Evolutionary conservation across 2,113 vertebrate genomes (phyloP), one percentile per base, ranked within the genome.

Genomic region (Sorex fumeus): DNA sequence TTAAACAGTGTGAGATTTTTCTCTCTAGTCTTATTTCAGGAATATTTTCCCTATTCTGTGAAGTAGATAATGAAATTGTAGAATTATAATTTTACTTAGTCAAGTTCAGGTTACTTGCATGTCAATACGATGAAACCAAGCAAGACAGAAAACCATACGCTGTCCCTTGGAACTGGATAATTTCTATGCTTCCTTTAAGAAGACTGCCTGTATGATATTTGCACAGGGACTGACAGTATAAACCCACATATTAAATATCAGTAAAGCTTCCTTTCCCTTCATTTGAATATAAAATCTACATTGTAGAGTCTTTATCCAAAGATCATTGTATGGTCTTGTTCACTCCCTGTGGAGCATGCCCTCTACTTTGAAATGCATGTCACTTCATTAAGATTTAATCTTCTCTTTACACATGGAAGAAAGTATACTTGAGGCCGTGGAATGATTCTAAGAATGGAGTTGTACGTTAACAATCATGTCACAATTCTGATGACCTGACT

Each of bases 221-320:
- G 43, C 75, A 11, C 82, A 87, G 19, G 18, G 4, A 67, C 15
- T 36, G 50, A 2, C 50, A 47, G 13, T 34, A 9, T 13, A 64
- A 78, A 57, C 47, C 60, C 72, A 3, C 43, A 27, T 32, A 47
- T 87, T 67, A 93, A 82, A 79, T 88, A 71, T 40, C 45, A 84
- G 62, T 16, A 67, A 90, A 53, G 16, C 70, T 91, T 92, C 47
- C 27, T 91, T 60, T 89, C 30, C 88, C 32, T 62, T 80, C 4
- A 78, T 79, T 57, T 53, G 79, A 84, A 77, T 67, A 15, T 67
- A 66, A 95, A 94, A 69, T 8, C 36, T 84, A 87, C 83, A n/a
- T 72, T 84, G 25, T 32, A 28, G 43, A 53, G 45, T 60, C 30
- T n/a, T 90, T 77, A 88, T 81, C 67, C 45, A 60, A 4, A 36